phyloP scores from a whole-genome alignment of 2,113 vertebrate genomes.

The Archocentrus centrarchus region DNA sequence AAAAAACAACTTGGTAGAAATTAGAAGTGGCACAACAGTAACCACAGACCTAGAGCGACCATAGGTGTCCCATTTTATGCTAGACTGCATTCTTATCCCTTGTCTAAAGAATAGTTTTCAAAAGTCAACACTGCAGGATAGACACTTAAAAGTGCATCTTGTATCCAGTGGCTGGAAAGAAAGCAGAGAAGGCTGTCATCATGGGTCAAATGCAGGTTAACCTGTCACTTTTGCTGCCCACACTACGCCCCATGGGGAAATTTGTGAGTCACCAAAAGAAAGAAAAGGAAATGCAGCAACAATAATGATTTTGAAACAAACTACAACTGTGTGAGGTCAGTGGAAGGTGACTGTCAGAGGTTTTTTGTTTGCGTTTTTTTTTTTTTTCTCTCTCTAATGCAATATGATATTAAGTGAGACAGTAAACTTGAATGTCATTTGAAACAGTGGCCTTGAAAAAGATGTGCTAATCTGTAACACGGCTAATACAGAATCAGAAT shows the following conservation, averaged over 20 bases:
- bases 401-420: too few species aligned
- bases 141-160: neutral
- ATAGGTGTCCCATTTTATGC: neutral
- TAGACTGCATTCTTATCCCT: neutral
- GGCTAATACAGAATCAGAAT: too few species aligned
- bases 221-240: neutral
- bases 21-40: neutral
- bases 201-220: constrained; percentile 2
- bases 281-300: neutral
- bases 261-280: neutral
- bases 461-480: too few species aligned
- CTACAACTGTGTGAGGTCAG: neutral
- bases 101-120: neutral
- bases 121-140: neutral
- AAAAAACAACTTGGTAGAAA: too few species aligned
- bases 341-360: neutral
- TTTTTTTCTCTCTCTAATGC: too few species aligned
- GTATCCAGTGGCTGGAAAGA: neutral
- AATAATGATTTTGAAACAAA: neutral
- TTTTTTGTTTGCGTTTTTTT: too few species aligned
- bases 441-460: too few species aligned
- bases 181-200: neutral
- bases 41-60: neutral
- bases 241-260: neutral
- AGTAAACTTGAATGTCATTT: too few species aligned